These are phyloP conservation scores for Subacronicta megacephala DNA, from an alignment of 2,888 invertebrate species.

Conservation along the genomic window DNA sequence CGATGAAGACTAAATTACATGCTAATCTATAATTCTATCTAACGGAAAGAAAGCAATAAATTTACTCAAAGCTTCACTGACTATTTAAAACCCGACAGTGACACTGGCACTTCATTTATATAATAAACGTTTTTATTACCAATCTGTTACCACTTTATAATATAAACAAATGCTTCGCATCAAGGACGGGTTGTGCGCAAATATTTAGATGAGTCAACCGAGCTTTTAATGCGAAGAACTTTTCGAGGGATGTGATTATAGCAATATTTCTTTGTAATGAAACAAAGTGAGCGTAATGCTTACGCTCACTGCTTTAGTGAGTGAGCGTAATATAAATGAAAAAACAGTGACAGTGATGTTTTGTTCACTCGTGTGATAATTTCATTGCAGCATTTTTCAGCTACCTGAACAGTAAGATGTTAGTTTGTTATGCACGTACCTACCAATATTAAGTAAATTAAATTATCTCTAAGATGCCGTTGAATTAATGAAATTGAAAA, in stretches of 20 bases:
- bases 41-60: constrained; percentile 25
- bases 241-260: background rate
- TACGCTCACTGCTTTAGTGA: background rate
- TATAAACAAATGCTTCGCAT: constrained; percentile 10
- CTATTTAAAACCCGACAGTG: constrained; percentile 6
- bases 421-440: too few species aligned
- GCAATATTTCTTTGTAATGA: background rate
- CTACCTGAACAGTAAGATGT: too few species aligned
- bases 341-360: background rate
- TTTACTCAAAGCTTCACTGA: constrained; percentile 11
- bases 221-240: background rate
- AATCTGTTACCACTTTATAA: constrained; percentile 1
- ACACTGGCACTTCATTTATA: constrained; percentile 11
- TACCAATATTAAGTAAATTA: too few species aligned
- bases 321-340: too few species aligned
- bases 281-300: too few species aligned
- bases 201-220: constrained; percentile 14
- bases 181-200: constrained; percentile 12
- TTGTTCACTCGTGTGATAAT: background rate
- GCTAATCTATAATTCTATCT: constrained; percentile 23
- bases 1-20: too few species aligned
- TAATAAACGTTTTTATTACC: constrained; percentile 8
- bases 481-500: too few species aligned
- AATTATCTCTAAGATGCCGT: too few species aligned
- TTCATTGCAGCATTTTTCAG: background rate